Percentiles rank a stretch among this genome's conserved stretches.
These are phyloP conservation scores for Hydrotaea cyrtoneurina DNA, from an alignment of 2,888 invertebrate species.

Conservation along the genomic window DNA sequence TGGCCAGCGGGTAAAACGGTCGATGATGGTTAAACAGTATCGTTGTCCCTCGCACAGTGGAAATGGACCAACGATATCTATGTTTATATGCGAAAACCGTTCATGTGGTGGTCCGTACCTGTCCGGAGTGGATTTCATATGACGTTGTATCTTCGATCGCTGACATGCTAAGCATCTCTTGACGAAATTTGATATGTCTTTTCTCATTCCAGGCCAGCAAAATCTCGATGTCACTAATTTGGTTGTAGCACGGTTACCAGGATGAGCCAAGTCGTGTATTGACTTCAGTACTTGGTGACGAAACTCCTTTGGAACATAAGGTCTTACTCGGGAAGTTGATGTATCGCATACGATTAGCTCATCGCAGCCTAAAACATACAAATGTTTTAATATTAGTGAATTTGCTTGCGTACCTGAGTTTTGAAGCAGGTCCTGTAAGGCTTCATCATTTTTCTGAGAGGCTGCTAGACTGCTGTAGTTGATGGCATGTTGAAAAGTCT, in stretches of 20 bases:
- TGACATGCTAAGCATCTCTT: conserved; percentile 33
- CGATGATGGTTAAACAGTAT: conserved; percentile 1
- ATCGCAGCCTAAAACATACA: neutral
- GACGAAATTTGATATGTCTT: conserved; percentile 28
- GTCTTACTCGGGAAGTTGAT: neutral
- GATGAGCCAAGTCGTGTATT: conserved; percentile 21
- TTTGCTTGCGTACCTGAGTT: too few species aligned
- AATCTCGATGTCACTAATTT: conserved; percentile 17
- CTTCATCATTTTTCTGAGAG: conserved; percentile 6
- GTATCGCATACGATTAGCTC: conserved; percentile 30
- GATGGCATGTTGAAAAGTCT: conserved; percentile 51
- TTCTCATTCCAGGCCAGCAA: conserved; percentile 39
- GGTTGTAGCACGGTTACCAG: conserved; percentile 11
- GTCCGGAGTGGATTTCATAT: neutral
- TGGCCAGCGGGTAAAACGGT: neutral
- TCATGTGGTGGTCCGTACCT: neutral
- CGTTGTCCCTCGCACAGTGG: conserved; percentile 24
- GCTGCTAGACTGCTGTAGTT: conserved; percentile 66
- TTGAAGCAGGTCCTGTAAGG: neutral
- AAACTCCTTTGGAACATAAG: neutral
- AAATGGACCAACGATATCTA: conserved; percentile 19
- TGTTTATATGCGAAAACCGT: conserved; percentile 25
- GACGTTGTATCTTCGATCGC: conserved; percentile 31
- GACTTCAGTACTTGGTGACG: neutral
- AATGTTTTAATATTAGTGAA: conserved; percentile 29